phyloP scores from a whole-genome alignment of 2,113 vertebrate genomes.

The Chlamydotis undulata region DNA sequence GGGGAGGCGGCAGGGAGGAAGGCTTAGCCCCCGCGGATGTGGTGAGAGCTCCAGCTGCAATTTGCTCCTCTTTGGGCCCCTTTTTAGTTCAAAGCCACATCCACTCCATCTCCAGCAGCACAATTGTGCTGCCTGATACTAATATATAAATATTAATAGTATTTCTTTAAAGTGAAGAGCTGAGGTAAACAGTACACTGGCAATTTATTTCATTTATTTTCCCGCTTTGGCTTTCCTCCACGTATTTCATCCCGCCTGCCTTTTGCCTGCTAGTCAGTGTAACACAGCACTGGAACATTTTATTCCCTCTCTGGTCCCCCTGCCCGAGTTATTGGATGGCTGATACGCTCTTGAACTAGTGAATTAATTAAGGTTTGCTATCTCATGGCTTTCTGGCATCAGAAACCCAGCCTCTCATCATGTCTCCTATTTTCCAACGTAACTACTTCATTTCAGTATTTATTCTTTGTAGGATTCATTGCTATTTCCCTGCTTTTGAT shows the following conservation, averaged over 20 bases:
- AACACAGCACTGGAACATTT: neutral
- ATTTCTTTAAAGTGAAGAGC: neutral
- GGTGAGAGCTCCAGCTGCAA: neutral
- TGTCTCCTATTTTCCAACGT: neutral
- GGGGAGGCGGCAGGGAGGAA: neutral
- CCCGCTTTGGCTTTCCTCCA: neutral
- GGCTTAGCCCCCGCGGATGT: fast-evolving
- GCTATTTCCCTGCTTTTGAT: neutral
- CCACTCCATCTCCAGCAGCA: neutral
- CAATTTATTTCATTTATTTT: neutral
- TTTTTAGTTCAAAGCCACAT: neutral
- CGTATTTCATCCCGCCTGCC: neutral
- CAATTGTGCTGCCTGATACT: neutral
- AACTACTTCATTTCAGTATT: neutral
- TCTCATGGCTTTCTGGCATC: neutral
- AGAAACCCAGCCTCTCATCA: neutral
- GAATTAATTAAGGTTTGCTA: neutral
- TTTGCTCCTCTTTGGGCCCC: neutral
- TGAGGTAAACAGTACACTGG: neutral
- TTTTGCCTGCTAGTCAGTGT: neutral
- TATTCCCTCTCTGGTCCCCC: neutral
- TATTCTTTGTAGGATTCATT: neutral
- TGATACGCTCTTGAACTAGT: neutral
- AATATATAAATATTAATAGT: neutral
- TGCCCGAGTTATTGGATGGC: neutral